phyloP scores from a whole-genome alignment of 2,888 invertebrate species.

The Automeris io region DNA sequence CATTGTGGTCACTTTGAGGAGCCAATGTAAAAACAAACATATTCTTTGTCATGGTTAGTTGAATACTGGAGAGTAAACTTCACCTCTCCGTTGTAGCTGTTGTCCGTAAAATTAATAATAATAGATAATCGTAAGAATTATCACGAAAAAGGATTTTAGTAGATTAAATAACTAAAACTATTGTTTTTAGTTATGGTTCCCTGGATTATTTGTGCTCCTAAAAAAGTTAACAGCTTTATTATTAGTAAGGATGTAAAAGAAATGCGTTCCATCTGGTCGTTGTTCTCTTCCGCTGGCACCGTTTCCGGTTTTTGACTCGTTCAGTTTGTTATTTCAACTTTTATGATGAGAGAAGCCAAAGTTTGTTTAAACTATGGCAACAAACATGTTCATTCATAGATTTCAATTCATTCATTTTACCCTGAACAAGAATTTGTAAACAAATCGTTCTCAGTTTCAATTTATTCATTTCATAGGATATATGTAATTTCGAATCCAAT shows the following conservation, averaged over 20 bases:
- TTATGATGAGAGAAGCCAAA: conserved; percentile 54
- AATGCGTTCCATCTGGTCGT: conserved; percentile 71
- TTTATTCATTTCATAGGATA: neutral
- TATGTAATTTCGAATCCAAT: no score
- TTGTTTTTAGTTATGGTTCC: no score
- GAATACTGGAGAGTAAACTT: no score
- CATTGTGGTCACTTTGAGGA: no score
- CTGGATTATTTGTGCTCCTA: conserved; percentile 4
- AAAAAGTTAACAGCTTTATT: conserved; percentile 1
- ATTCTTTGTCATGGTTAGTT: no score
- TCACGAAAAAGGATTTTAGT: no score
- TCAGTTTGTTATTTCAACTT: conserved; percentile 61
- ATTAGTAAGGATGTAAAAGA: neutral
- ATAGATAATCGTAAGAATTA: no score
- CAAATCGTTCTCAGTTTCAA: neutral
- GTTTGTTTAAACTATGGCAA: conserved; percentile 43
- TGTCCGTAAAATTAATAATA: no score
- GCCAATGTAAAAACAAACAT: no score
- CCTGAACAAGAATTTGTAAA: conserved; percentile 2
- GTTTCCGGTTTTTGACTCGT: conserved; percentile 57
- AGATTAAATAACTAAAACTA: no score
- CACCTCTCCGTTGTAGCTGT: no score
- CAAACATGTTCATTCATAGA: conserved; percentile 51
- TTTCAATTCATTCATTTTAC: conserved; percentile 16
- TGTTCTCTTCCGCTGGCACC: conserved; percentile 65